A percentile compares a stretch with the other conserved stretches of the same genome.
Conservation (phyloP, 1,140 invertebrate genomes). For the Schlechtendalia chinensis region DNA sequence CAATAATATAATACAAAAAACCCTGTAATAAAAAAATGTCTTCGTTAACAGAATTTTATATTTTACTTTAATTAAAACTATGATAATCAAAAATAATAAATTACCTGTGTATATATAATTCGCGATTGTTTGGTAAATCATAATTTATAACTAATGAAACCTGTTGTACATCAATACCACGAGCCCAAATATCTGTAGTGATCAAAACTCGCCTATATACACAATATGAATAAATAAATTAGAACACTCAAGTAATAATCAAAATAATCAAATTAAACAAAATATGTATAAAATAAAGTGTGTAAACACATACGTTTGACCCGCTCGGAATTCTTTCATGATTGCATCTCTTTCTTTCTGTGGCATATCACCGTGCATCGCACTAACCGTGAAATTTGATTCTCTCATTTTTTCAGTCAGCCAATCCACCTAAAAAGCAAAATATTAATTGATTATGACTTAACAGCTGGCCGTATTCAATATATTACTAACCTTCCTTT, state of each 20-base stretch:
- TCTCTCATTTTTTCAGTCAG: slow-evolving; percentile 97
- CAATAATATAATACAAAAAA: no score
- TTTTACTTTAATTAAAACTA: no score
- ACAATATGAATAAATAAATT: no score
- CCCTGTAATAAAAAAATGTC: no score
- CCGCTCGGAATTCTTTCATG: slow-evolving; percentile 98
- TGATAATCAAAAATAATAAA: slow-evolving; percentile 26
- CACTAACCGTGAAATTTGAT: slow-evolving; percentile 98
- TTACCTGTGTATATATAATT: slow-evolving; percentile 96
- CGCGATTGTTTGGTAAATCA: slow-evolving; percentile 98
- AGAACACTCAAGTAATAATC: background rate
- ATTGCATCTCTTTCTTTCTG: slow-evolving; percentile 98
- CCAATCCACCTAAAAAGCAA: slow-evolving; percentile 75
- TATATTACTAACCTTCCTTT: slow-evolving; percentile 75
- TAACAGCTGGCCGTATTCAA: no score
- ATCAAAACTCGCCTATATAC: slow-evolving; percentile 88
- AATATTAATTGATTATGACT: background rate
- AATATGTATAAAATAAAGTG: background rate
- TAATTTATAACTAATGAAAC: slow-evolving; percentile 98
- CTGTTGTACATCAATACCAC: slow-evolving; percentile 99
- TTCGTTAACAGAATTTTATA: no score
- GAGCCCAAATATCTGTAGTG: slow-evolving; percentile 98
- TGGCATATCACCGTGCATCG: slow-evolving; percentile 99
- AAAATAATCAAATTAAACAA: background rate
- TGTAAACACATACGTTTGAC: slow-evolving; percentile 69